Evolutionary conservation across 2,888 invertebrate species (phyloP).

Genomic region (Adelphocoris suturalis): DNA sequence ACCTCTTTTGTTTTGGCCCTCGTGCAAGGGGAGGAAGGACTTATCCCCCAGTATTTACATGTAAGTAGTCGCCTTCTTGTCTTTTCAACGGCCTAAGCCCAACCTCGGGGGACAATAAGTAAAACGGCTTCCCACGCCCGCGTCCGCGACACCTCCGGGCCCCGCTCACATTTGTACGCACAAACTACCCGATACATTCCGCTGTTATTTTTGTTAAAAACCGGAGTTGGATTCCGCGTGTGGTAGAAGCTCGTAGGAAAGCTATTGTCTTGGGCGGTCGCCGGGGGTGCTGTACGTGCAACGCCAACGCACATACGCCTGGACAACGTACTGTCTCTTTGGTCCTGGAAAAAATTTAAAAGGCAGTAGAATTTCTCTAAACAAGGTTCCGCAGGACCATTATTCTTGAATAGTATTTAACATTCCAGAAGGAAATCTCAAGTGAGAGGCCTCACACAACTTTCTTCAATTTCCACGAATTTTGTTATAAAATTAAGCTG

Average conservation of each 20-base stretch:
- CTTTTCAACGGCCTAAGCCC: conserved; percentile 1
- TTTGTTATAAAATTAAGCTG: no score
- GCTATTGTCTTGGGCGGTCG: conserved; percentile 1
- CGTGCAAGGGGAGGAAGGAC: conserved; percentile 8
- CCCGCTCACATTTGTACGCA: conserved; percentile 45
- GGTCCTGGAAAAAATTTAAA: background rate
- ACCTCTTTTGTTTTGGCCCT: conserved; percentile 26
- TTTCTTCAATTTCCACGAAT: no score
- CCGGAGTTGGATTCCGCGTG: conserved; percentile 30
- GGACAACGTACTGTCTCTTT: background rate
- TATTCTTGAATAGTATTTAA: background rate
- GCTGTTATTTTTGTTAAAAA: conserved; percentile 53
- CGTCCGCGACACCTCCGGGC: background rate
- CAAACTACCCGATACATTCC: conserved; percentile 61
- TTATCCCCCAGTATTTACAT: conserved; percentile 27
- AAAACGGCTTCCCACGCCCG: conserved; percentile 29
- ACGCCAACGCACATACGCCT: background rate
- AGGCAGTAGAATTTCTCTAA: background rate
- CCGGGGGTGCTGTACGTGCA: background rate
- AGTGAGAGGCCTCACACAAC: no score
- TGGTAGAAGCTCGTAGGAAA: background rate
- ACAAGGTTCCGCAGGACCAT: background rate
- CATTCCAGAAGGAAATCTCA: background rate
- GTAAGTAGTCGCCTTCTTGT: conserved; percentile 42
- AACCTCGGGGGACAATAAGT: conserved; percentile 14